Evolutionary conservation across 2,888 invertebrate genomes (phyloP), one percentile per base, ranked within the genome.

Genomic region (Tenthredo scrophulariae): DNA sequence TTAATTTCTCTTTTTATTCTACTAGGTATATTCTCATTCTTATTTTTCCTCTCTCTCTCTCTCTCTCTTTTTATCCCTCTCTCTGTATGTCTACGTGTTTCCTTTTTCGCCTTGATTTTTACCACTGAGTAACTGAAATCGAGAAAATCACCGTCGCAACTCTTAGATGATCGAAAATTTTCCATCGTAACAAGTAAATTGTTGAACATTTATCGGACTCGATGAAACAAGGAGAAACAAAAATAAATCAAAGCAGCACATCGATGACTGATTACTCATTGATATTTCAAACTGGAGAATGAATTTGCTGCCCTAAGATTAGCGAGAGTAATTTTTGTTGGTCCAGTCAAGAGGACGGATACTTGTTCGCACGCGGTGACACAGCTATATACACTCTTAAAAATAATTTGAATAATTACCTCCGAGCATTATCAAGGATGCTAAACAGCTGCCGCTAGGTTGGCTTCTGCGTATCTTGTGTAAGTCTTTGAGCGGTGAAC

Each of bases 371-470:
- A 67, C 33, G 1, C 77, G 33, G 40, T 33, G n/a, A 77, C 77
- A 22, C 22, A 26, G 37, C 87, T 88, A n/a, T n/a, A n/a, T n/a
- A 50, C 88, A 88, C 88, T 88, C 87, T 88, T 88, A 87, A 88
- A 88, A 88, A 89, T 89, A 90, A 91, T 91, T 91, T 91, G 90
- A 91, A 91, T 91, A 91, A 91, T 91, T 90, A 91, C 89, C 89
- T 86, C 84, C 86, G 86, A 26, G 83, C 90, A 90, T 91, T 89
- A 88, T 89, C 88, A 87, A 85, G 87, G 91, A 91, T 90, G 91
- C 89, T 91, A 90, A 90, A 89, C 91, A 91, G 91, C 91, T 90
- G 90, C 89, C 88, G 89, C 50, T 10, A 18, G n/a, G 77, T 50
- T 33, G 33, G 26, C 77, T 77, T 54, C 29, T 77, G 29, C 4